Evolutionary conservation across 2,113 vertebrate species (phyloP).

Genomic region (Hystrix cristata): DNA sequence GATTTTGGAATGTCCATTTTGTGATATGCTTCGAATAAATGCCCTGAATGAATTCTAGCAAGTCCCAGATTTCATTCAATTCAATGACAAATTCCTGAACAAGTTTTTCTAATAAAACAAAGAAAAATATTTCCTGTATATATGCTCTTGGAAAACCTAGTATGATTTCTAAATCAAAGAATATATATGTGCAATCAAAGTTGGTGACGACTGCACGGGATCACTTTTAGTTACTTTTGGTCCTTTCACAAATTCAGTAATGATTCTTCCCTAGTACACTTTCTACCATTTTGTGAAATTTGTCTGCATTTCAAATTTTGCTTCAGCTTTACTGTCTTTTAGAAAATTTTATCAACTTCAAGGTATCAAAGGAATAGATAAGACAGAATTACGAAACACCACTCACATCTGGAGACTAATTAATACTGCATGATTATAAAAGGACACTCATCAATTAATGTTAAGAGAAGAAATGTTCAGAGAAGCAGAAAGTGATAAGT

Average conservation of each 20-base stretch:
- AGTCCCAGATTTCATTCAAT: not conserved
- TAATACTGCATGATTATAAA: conserved; percentile 56
- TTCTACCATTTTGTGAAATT: not conserved
- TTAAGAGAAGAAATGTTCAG: not conserved
- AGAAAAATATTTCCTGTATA: not conserved
- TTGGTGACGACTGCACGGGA: not conserved
- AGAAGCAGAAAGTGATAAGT: not conserved
- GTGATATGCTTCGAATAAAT: not conserved
- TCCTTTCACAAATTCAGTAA: not conserved
- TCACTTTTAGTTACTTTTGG: not conserved
- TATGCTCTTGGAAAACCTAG: not conserved
- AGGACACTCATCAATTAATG: not conserved
- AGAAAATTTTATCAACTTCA: not conserved
- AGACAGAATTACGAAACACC: conserved; percentile 46
- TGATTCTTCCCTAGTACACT: not conserved
- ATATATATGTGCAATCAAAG: not conserved
- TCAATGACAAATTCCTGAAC: conserved; percentile 22
- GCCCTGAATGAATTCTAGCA: not conserved
- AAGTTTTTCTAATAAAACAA: conserved; percentile 3
- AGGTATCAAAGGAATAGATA: conserved; percentile 12
- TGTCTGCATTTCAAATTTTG: conserved; percentile 47
- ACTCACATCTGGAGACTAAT: conserved; percentile 21
- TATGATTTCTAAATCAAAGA: not conserved
- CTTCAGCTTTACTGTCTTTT: conserved; percentile 22
- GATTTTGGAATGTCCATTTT: conserved; percentile 49